Evolutionary conservation across 1,140 invertebrate genomes (phyloP).

Genomic region (Scaptodrosophila lebanonensis): DNA sequence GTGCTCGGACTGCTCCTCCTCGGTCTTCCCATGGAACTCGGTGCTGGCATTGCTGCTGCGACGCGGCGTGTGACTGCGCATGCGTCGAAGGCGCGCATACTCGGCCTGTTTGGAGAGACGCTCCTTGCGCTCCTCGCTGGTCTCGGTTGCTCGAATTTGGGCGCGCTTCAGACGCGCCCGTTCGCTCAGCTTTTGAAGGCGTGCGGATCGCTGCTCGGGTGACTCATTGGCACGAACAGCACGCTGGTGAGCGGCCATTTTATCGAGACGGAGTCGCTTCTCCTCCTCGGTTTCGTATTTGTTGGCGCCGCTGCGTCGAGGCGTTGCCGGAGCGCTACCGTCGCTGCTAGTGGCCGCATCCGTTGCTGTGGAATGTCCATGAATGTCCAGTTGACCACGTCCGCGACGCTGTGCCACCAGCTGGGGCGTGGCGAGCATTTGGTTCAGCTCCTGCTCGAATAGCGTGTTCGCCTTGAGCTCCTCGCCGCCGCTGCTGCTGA

Average conservation of each 20-base stretch:
- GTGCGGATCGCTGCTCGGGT: constrained; percentile 78
- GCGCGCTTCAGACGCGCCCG: constrained; percentile 71
- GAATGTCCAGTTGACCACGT: constrained; percentile 35
- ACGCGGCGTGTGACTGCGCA: constrained; percentile 65
- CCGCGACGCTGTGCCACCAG: constrained; percentile 35
- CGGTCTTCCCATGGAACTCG: constrained; percentile 56
- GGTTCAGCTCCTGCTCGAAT: constrained; percentile 68
- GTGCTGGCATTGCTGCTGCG: constrained; percentile 56
- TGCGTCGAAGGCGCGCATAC: constrained; percentile 66
- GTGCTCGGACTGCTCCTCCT: constrained; percentile 54
- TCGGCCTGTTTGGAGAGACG: constrained; percentile 72
- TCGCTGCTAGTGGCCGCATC: constrained; percentile 14
- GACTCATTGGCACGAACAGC: constrained; percentile 78
- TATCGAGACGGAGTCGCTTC: constrained; percentile 66
- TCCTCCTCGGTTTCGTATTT: constrained; percentile 75
- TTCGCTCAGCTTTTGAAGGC: constrained; percentile 75
- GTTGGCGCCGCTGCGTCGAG: constrained; percentile 49
- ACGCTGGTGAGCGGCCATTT: constrained; percentile 76
- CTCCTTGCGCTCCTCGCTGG: constrained; percentile 63
- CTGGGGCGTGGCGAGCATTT: constrained; percentile 65
- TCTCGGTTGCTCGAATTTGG: constrained; percentile 67
- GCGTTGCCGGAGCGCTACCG: constrained; percentile 15
- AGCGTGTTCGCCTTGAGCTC: constrained; percentile 62
- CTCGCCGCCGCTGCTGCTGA: constrained; percentile 35
- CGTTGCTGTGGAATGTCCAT: constrained; percentile 66